Conservation (phyloP, 2,113 vertebrate species). For the Channa maculata region DNA sequence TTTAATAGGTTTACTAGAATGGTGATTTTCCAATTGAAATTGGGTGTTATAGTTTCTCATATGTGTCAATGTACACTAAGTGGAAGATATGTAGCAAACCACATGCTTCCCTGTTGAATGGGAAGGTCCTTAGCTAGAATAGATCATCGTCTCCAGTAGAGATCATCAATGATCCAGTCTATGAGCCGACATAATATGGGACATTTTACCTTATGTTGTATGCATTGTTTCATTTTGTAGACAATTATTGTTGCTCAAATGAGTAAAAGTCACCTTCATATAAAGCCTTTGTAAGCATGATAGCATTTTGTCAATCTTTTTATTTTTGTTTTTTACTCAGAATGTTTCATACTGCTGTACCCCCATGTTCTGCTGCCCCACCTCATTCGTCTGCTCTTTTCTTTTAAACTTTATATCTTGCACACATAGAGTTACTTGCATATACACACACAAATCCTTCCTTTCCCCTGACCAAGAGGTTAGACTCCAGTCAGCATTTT, state of each 20-base stretch:
- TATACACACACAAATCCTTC: conserved; percentile 36
- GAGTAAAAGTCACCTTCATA: conserved; percentile 45
- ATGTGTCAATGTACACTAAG: conserved; percentile 48
- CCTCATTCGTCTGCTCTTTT: conserved; percentile 26
- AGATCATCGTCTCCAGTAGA: conserved; percentile 42
- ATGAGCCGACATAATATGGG: conserved; percentile 40
- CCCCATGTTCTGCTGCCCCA: conserved; percentile 10
- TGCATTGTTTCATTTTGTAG: conserved; percentile 50
- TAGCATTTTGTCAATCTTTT: conserved; percentile 30
- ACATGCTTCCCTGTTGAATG: conserved; percentile 35
- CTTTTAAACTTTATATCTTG: not conserved
- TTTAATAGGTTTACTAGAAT: conserved; percentile 36
- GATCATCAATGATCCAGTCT: conserved; percentile 42
- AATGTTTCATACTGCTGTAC: conserved; percentile 44
- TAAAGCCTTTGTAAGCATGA: conserved; percentile 50
- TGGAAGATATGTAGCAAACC: conserved; percentile 66
- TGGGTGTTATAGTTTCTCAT: conserved; percentile 39
- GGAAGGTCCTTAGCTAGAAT: conserved; percentile 42
- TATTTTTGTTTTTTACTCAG: conserved; percentile 35
- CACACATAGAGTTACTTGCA: not conserved
- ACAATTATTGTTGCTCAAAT: conserved; percentile 38
- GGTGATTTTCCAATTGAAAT: conserved; percentile 29
- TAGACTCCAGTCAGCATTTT: conserved; percentile 72
- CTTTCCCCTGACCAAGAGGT: conserved; percentile 49
- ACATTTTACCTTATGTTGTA: conserved; percentile 50